phyloP scores from a whole-genome alignment of 2,797 vertebrate genomes.

The Gadopsis marmoratus region DNA sequence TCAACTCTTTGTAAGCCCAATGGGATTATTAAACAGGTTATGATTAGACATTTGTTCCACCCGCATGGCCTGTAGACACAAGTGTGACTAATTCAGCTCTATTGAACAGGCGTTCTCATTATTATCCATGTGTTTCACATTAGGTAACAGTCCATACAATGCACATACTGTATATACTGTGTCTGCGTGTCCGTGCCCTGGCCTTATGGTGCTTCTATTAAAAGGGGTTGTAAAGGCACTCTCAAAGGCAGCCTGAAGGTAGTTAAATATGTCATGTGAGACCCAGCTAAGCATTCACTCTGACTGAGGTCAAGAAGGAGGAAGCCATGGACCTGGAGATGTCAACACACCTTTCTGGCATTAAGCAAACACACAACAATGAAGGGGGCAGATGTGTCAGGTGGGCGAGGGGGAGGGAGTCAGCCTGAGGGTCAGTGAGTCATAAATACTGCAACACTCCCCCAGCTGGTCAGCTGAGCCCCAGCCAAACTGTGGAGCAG shows the following conservation, averaged over 20 bases:
- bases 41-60: conserved; percentile 49
- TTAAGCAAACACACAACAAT: conserved; percentile 45
- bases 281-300: conserved; percentile 21
- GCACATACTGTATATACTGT: conserved; percentile 31
- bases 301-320: conserved; percentile 42
- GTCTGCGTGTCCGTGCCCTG: conserved; percentile 30
- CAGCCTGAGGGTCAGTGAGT: conserved; percentile 46
- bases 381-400: conserved; percentile 56
- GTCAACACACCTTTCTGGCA: conserved; percentile 42
- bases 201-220: conserved; percentile 45
- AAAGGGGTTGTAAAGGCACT: conserved; percentile 48
- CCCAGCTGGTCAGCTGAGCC: conserved; percentile 39
- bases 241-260: conserved; percentile 43
- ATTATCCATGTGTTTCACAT: conserved; percentile 61
- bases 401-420: conserved; percentile 20
- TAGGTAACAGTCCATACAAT: conserved; percentile 43
- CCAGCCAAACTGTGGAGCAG: conserved; percentile 36
- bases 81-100: conserved; percentile 53
- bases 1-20: conserved; percentile 31
- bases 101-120: conserved; percentile 42
- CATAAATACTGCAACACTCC: conserved; percentile 68
- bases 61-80: conserved; percentile 20
- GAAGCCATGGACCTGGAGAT: conserved; percentile 38
- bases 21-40: conserved; percentile 53
- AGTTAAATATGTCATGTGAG: conserved; percentile 53